These are phyloP conservation scores for Halocynthia aurantium DNA, from an alignment of 23 tunicate genomes.

Conservation along the genomic window DNA sequence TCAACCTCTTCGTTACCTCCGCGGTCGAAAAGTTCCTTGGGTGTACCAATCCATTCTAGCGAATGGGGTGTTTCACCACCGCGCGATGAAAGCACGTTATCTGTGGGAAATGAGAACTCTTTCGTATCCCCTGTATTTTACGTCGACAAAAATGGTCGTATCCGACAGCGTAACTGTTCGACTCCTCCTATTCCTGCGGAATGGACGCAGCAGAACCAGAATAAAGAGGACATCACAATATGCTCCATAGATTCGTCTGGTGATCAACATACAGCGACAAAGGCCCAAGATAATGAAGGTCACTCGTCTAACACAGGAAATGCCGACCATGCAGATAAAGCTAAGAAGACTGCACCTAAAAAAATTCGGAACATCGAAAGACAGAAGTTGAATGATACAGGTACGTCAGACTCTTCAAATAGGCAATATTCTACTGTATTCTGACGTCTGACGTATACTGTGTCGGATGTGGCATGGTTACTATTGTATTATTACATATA, in stretches of 20 bases:
- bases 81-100: background rate
- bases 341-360: background rate
- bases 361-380: no score
- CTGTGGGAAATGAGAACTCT: background rate
- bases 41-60: background rate
- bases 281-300: background rate
- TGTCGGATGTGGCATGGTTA: background rate
- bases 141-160: constrained; percentile 7
- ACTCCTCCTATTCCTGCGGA: constrained; percentile 3
- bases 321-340: background rate
- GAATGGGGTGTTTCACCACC: background rate
- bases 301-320: background rate
- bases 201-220: background rate
- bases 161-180: background rate
- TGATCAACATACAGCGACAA: background rate
- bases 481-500: background rate
- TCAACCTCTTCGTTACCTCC: background rate
- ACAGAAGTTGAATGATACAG: no score
- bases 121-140: background rate
- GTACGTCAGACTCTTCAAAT: no score
- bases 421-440: background rate
- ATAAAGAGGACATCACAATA: background rate
- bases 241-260: constrained; percentile 12
- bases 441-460: background rate
- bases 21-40: constrained; percentile 8